Evolutionary conservation across 1,140 invertebrate genomes (phyloP).

Genomic region (Leptinotarsa defecta): DNA sequence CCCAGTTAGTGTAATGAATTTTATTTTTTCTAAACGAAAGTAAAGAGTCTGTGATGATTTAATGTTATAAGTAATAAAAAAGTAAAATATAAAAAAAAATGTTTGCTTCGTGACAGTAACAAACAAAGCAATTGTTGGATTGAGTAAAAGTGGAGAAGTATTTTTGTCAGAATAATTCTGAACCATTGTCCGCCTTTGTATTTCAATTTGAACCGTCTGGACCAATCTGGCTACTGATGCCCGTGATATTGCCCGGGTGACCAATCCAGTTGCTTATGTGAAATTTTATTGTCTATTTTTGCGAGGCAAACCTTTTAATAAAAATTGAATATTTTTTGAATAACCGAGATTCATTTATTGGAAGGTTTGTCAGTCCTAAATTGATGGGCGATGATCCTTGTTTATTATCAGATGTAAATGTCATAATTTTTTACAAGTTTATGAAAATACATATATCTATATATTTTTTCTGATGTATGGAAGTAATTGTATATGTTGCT

Average conservation of each 20-base stretch:
- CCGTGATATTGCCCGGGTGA: conserved; percentile 39
- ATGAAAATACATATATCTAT: conserved; percentile 50
- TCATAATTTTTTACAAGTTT: conserved; percentile 54
- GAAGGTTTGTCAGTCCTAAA: conserved; percentile 13
- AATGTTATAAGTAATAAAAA: no score
- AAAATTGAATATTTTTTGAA: conserved; percentile 17
- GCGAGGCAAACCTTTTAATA: conserved; percentile 11
- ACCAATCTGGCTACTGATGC: conserved; percentile 42
- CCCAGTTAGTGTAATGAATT: no score
- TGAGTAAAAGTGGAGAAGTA: conserved; percentile 7
- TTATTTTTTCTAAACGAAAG: no score
- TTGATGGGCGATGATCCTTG: conserved; percentile 13
- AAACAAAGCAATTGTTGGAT: conserved; percentile 9
- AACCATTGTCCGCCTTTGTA: background rate
- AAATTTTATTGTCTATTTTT: conserved; percentile 19
- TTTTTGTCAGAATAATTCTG: no score
- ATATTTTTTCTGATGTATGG: conserved; percentile 55
- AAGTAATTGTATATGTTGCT: conserved; percentile 38
- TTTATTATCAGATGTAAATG: conserved; percentile 47
- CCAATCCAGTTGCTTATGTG: conserved; percentile 34
- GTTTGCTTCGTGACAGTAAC: no score
- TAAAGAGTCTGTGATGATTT: no score
- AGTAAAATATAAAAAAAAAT: no score
- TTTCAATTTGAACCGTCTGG: conserved; percentile 27
- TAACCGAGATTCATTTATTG: conserved; percentile 2